phyloP scores from a whole-genome alignment of 2,797 vertebrate species.

The Oryzias dopingdopingensis region DNA sequence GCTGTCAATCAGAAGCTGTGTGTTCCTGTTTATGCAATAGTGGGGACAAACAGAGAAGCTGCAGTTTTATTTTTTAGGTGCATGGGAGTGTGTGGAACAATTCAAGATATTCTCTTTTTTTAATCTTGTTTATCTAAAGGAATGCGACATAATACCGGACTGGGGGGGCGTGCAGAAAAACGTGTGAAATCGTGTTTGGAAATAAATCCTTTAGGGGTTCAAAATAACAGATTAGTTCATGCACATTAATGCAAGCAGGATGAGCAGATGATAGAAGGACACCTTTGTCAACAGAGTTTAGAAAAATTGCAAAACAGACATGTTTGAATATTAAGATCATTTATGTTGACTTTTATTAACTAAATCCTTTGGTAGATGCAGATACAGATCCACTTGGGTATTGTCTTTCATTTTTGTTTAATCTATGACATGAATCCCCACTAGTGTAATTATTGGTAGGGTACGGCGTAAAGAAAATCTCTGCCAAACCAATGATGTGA shows the following conservation, averaged over 20 bases:
- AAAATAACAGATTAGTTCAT: conserved; percentile 1
- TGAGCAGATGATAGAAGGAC: conserved; percentile 1
- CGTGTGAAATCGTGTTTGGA: too few species aligned
- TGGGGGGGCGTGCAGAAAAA: neutral
- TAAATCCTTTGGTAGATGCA: neutral
- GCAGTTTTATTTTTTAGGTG: conserved; percentile 18
- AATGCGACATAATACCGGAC: conserved; percentile 4
- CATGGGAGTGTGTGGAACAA: neutral
- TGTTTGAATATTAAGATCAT: neutral
- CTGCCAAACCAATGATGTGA: too few species aligned
- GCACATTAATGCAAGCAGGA: neutral
- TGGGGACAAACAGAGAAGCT: neutral
- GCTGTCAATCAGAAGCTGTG: conserved; percentile 14
- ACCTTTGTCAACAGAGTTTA: neutral
- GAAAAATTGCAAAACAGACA: neutral
- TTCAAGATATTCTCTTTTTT: conserved; percentile 1
- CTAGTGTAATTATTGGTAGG: too few species aligned
- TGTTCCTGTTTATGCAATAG: conserved; percentile 12
- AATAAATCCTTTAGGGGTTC: too few species aligned
- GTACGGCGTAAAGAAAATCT: too few species aligned
- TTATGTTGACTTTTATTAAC: neutral
- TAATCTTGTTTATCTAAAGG: conserved; percentile 1
- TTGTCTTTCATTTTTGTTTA: too few species aligned
- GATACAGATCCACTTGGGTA: too few species aligned
- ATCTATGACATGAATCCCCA: too few species aligned